Conservation (phyloP, 1,140 invertebrate genomes). For the Zaprionus capensis region DNA sequence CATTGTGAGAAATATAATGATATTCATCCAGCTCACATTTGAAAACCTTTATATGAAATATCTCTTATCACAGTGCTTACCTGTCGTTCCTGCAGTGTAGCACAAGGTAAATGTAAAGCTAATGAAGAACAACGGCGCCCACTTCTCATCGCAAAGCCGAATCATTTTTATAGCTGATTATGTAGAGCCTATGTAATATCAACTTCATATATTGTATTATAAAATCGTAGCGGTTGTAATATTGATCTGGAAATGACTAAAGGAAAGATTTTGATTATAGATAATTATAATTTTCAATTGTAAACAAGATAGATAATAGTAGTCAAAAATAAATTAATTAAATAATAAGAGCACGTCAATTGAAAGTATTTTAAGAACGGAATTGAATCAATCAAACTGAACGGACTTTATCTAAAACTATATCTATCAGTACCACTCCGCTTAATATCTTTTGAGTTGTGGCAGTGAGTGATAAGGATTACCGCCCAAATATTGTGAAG, state of each 20-base stretch:
- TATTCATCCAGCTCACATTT: background rate
- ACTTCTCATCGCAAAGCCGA: background rate
- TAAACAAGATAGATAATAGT: too few species aligned
- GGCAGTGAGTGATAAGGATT: too few species aligned
- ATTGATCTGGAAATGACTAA: background rate
- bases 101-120: slow-evolving; percentile 5
- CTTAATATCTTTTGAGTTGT: too few species aligned
- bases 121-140: slow-evolving; percentile 2
- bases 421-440: too few species aligned
- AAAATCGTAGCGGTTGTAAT: background rate
- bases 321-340: too few species aligned
- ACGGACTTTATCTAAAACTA: too few species aligned
- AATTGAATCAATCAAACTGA: too few species aligned
- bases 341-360: too few species aligned
- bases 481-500: background rate
- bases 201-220: background rate
- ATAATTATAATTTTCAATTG: too few species aligned
- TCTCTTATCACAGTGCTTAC: background rate
- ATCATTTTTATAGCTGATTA: slow-evolving; percentile 20
- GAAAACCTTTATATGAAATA: background rate
- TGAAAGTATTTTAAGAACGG: too few species aligned
- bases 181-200: background rate
- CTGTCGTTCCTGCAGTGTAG: slow-evolving; percentile 18
- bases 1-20: background rate
- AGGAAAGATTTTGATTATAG: too few species aligned